Evolutionary conservation across 2,888 invertebrate genomes (phyloP), one percentile per base, ranked within the genome.

Genomic region (Pachymerium ferrugineum): DNA sequence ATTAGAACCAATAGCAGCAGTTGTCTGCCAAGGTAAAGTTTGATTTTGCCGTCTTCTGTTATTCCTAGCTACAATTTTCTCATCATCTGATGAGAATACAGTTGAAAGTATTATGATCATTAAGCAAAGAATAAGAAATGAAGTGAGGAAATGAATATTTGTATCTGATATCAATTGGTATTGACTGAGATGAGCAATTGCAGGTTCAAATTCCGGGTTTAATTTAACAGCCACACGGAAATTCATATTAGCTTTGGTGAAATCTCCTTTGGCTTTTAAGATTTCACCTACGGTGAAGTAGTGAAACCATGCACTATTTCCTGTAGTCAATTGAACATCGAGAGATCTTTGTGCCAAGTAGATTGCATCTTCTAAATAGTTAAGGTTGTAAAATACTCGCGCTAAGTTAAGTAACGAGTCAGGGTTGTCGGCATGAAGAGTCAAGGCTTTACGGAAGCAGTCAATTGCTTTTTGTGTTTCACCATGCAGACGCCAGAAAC

Each of bases 211-310:
- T 78, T 91, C 92, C 62, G 94, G 94, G 83, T 92, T 89, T 75
- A 94, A 83, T 81, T 93, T 92, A 72, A 94, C 84, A 29, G 93
- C 89, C 80, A 92, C 92, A 78, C 89, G 87, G 77, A 94, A 86
- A 83, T 94, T 93, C 76, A 92, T 86, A 42, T 90, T 88, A 42
- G 94, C 93, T 83, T 94, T 93, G 85, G 92, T 89, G 84, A 92
- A 91, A 81, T 93, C 93, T 78, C 93, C 93, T 80, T 93, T 93
- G 0, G 93, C 92, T 84, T 93, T 93, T 81, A 93, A 91, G 82
- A 94, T 94, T 84, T 94, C 93, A 5, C 94, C 94, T 73, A 94
- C 86, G 5, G 93, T 93, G 82, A 93, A 92, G 84, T 94, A 93
- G 83, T 94, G 94, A 80, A 92, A 91, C 94, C 93, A 94, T 1